phyloP scores from a whole-genome alignment of 1,140 invertebrate genomes.

The Drosophila ananassae region DNA sequence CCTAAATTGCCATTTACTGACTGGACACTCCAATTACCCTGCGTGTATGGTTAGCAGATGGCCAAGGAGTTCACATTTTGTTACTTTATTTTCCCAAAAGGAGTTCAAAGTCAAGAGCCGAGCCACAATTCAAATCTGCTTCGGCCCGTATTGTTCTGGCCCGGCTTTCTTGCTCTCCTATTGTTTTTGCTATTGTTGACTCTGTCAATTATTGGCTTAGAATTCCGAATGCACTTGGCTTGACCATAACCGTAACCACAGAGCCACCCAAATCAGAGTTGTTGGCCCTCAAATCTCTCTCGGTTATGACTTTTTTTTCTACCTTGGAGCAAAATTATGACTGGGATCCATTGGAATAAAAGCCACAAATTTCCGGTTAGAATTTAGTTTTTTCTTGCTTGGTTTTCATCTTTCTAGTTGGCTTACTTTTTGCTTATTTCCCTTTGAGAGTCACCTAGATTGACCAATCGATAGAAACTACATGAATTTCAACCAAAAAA shows the following conservation, averaged over 20 bases:
- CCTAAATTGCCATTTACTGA: constrained; percentile 59
- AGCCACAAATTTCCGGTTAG: constrained; percentile 75
- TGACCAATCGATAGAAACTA: no score
- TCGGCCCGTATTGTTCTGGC: constrained; percentile 68
- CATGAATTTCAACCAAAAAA: no score
- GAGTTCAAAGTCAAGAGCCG: constrained; percentile 74
- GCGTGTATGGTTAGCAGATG: constrained; percentile 44
- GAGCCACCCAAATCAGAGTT: constrained; percentile 71
- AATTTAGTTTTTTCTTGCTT: constrained; percentile 12
- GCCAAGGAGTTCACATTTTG: background rate
- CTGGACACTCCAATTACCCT: constrained; percentile 65
- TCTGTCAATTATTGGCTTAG: constrained; percentile 77
- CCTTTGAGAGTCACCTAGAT: background rate
- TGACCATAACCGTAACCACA: constrained; percentile 66
- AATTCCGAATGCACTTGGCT: constrained; percentile 69
- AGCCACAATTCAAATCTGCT: constrained; percentile 73
- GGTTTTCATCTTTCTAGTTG: constrained; percentile 15
- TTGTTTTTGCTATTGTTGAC: constrained; percentile 51
- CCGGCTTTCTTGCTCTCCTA: constrained; percentile 35
- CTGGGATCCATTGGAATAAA: constrained; percentile 45
- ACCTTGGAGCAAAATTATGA: constrained; percentile 60
- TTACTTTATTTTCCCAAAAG: constrained; percentile 9
- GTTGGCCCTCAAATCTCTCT: constrained; percentile 1
- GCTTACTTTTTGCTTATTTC: background rate
- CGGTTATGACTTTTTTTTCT: constrained; percentile 7